Percentiles rank a stretch among this genome's conserved stretches.
Conservation (phyloP, 2,113 vertebrate species). For the Sorex araneus region DNA sequence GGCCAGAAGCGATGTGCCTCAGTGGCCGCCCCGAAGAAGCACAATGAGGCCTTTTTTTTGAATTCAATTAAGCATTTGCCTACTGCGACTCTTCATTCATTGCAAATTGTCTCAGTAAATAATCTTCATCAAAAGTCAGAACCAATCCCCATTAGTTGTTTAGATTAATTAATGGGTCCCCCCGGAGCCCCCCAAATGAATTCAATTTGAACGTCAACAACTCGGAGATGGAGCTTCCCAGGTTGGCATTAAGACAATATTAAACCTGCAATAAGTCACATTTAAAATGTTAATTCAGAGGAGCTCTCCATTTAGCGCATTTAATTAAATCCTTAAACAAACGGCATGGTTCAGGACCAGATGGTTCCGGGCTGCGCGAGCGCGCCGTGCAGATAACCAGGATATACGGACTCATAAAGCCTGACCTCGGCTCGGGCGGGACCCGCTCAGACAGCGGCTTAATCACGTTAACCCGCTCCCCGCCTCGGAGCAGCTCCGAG, state of each 20-base stretch:
- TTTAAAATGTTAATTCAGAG: constrained; percentile 94
- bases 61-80: constrained; percentile 93
- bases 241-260: constrained; percentile 91
- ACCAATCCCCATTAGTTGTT: constrained; percentile 92
- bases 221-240: constrained; percentile 90
- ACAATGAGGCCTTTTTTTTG: constrained; percentile 88
- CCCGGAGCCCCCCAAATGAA: constrained; percentile 91
- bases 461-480: constrained; percentile 92
- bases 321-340: constrained; percentile 97
- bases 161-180: constrained; percentile 94
- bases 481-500: constrained; percentile 89
- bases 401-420: constrained; percentile 92
- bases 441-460: constrained; percentile 90
- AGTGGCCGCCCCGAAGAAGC: constrained; percentile 83
- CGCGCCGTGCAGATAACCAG: constrained; percentile 90
- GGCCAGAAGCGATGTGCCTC: too few relatives aligned
- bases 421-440: constrained; percentile 91
- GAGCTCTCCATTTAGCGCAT: constrained; percentile 92
- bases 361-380: constrained; percentile 89
- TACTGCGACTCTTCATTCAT: constrained; percentile 92
- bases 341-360: constrained; percentile 90
- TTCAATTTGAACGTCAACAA: constrained; percentile 92
- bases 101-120: constrained; percentile 93
- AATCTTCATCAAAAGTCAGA: constrained; percentile 94
- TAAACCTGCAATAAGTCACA: constrained; percentile 94